phyloP scores from a whole-genome alignment of 2,113 vertebrate species.

The Myiozetetes cayanensis region DNA sequence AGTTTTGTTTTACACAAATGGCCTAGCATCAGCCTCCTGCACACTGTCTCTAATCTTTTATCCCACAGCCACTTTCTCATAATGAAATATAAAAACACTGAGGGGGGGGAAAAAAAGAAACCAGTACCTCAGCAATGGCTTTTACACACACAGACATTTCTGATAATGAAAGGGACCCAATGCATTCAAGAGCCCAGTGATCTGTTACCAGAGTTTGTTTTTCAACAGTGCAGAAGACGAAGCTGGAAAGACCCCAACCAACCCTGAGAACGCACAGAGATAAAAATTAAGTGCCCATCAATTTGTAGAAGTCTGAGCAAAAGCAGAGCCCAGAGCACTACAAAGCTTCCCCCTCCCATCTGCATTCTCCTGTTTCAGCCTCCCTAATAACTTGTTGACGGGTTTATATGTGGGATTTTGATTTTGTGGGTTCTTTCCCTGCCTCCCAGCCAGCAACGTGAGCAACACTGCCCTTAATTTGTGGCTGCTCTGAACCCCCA shows the following conservation, averaged over 20 bases:
- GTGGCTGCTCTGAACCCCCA: background rate
- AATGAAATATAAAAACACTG: background rate
- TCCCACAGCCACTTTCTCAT: background rate
- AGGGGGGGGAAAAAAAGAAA: rapidly evolving
- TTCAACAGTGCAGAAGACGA: background rate
- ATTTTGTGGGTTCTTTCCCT: background rate
- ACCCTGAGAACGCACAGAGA: constrained; percentile 1
- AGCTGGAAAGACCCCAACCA: background rate
- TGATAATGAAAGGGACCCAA: background rate
- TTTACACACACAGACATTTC: background rate
- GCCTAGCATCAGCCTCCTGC: background rate
- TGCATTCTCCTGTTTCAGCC: background rate
- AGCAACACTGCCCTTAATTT: background rate
- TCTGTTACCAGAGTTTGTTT: background rate
- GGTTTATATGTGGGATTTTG: constrained; percentile 23
- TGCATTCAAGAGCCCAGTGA: background rate
- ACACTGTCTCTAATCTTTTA: background rate
- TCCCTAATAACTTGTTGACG: constrained; percentile 13
- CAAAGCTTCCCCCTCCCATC: background rate
- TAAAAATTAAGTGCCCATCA: constrained; percentile 32
- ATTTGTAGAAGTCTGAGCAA: constrained; percentile 18
- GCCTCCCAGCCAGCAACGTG: background rate
- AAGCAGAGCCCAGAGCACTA: constrained; percentile 21
- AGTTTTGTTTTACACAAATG: background rate
- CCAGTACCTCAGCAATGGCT: background rate